These are phyloP conservation scores for Hippocampus kuda DNA, from an alignment of 2,797 vertebrate species.

Conservation along the genomic window DNA sequence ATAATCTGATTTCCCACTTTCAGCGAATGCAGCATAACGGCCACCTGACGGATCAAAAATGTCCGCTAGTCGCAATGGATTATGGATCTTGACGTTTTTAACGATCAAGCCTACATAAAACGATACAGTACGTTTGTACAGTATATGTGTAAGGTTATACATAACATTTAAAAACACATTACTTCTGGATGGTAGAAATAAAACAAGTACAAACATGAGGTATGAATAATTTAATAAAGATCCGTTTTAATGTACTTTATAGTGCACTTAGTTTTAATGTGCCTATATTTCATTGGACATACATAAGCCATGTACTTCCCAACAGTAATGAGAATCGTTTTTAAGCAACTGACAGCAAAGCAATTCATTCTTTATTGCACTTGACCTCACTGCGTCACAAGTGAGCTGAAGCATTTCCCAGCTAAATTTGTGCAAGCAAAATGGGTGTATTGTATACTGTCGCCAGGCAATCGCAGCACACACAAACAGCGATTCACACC, in stretches of 20 bases:
- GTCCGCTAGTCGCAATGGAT: conserved; percentile 2
- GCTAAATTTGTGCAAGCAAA: too few relatives aligned
- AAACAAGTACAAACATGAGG: neutral
- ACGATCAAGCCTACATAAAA: too few relatives aligned
- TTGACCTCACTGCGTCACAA: too few relatives aligned
- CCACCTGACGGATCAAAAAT: conserved; percentile 33
- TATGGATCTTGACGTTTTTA: conserved; percentile 55
- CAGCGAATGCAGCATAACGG: conserved; percentile 10
- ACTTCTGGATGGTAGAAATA: neutral
- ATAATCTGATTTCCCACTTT: too few relatives aligned
- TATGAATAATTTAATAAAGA: neutral
- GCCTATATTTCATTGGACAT: neutral
- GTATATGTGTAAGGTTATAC: neutral
- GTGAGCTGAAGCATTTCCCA: too few relatives aligned
- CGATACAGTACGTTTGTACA: neutral
- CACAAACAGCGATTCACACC: too few relatives aligned
- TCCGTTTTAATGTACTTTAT: neutral
- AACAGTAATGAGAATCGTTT: neutral
- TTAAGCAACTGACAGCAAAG: neutral
- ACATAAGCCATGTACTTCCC: neutral
- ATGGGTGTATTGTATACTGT: too few relatives aligned
- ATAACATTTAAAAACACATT: neutral
- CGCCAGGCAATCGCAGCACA: too few relatives aligned
- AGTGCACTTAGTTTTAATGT: neutral
- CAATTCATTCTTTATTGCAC: neutral